A percentile compares a stretch with the other conserved stretches of the same genome.
phyloP scores from a whole-genome alignment of 1,140 invertebrate genomes.

The Drosophila jambulina region DNA sequence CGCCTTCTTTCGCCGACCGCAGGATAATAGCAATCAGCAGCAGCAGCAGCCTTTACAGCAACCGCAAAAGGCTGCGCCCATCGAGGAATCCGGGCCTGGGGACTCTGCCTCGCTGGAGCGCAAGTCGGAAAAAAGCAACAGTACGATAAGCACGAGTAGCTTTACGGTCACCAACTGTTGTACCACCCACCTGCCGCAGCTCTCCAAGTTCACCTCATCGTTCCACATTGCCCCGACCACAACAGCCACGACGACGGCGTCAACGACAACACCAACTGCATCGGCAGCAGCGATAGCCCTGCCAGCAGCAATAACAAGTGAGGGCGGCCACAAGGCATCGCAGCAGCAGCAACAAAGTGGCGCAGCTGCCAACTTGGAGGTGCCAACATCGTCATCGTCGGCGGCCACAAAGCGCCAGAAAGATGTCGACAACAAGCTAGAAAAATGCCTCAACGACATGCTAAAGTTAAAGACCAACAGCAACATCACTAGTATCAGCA shows the following conservation, averaged over 20 bases:
- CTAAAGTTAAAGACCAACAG: constrained; percentile 76
- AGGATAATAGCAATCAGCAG: constrained; percentile 30
- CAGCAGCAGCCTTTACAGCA: constrained; percentile 9
- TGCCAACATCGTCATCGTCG: constrained; percentile 40
- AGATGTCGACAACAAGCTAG: constrained; percentile 83
- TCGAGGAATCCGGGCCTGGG: constrained; percentile 13
- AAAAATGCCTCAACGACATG: constrained; percentile 82
- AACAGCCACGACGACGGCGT: constrained; percentile 24
- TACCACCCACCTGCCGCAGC: constrained; percentile 77
- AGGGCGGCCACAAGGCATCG: constrained; percentile 31
- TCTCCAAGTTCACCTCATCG: constrained; percentile 82
- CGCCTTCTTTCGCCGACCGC: constrained; percentile 64
- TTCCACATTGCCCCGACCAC: constrained; percentile 70
- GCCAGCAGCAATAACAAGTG: constrained; percentile 28
- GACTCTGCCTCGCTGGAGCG: constrained; percentile 70
- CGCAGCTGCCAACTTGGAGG: constrained; percentile 32
- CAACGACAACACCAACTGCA: constrained; percentile 15
- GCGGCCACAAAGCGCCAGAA: constrained; percentile 80
- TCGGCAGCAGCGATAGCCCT: constrained; percentile 4
- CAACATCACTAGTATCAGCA: constrained; percentile 15
- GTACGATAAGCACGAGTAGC: constrained; percentile 79
- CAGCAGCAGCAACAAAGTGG: constrained; percentile 40
- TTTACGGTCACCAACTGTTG: constrained; percentile 81
- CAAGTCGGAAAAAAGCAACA: constrained; percentile 83
- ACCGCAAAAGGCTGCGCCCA: constrained; percentile 32